Evolutionary conservation across 2,888 invertebrate genomes (phyloP).

Genomic region (Dynastes hyllus): DNA sequence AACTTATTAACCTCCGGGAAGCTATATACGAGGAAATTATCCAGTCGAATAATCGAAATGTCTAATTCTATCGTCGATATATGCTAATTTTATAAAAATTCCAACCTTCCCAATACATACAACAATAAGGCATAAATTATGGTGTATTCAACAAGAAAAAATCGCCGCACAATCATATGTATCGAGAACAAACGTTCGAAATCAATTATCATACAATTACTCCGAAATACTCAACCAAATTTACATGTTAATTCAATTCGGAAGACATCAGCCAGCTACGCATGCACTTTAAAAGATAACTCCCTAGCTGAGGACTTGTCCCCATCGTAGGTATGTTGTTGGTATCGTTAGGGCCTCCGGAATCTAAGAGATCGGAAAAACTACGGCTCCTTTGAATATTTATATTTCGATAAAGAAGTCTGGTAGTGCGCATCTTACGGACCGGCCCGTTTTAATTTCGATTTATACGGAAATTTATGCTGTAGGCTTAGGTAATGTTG

Average conservation of each 20-base stretch:
- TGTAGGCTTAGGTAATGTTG: slow-evolving; percentile 22
- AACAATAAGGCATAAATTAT: slow-evolving; percentile 3
- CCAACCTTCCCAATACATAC: neutral
- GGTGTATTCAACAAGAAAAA: neutral
- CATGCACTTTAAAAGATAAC: slow-evolving; percentile 10
- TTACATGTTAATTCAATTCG: slow-evolving; percentile 9
- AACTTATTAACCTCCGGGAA: too few species aligned
- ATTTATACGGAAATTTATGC: slow-evolving; percentile 26
- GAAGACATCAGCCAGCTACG: neutral
- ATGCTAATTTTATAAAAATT: too few species aligned
- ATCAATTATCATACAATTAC: slow-evolving; percentile 19
- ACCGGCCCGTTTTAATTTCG: slow-evolving; percentile 18
- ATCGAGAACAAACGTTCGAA: slow-evolving; percentile 8
- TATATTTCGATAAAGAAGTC: neutral
- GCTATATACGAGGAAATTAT: too few species aligned
- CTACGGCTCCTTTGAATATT: slow-evolving; percentile 8
- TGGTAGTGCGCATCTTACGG: neutral
- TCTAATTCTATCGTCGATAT: too few species aligned
- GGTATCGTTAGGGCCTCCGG: neutral
- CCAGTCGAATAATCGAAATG: too few species aligned
- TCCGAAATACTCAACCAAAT: neutral
- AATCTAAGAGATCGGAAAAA: neutral
- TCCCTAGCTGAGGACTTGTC: neutral
- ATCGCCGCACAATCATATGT: neutral
- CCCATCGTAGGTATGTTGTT: neutral